Evolutionary conservation across 2,888 invertebrate genomes (phyloP).

Genomic region (Dryocosmus kuriphilus): DNA sequence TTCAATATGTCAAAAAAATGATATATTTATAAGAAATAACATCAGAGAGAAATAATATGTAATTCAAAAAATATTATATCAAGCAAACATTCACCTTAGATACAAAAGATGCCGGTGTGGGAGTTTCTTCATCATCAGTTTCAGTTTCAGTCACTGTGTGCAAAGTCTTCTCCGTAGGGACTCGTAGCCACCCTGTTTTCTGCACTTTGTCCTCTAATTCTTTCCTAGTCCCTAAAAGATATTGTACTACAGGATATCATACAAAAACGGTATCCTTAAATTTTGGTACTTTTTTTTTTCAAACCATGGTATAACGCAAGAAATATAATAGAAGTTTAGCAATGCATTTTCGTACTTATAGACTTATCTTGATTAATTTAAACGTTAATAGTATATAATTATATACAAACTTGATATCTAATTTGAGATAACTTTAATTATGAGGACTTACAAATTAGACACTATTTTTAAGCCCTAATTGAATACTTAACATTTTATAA

Average conservation of each 20-base stretch:
- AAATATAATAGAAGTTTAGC: background rate
- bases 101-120: background rate
- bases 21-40: no score
- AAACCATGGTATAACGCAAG: background rate
- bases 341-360: background rate
- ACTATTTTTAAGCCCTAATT: no score
- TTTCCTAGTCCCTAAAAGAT: background rate
- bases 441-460: no score
- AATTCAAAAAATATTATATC: background rate
- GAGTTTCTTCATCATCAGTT: background rate
- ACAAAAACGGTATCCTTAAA: background rate
- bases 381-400: no score
- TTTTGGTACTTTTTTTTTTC: background rate
- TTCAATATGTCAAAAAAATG: no score
- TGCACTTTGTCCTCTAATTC: background rate
- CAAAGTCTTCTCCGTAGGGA: background rate
- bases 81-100: background rate
- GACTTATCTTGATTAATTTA: background rate
- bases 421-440: no score
- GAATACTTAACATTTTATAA: no score
- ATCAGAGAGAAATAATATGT: background rate
- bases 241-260: background rate
- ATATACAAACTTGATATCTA: no score
- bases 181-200: background rate
- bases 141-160: background rate